Evolutionary conservation across 2,113 vertebrate genomes (phyloP).

Genomic region (Hirundichthys speculiger): DNA sequence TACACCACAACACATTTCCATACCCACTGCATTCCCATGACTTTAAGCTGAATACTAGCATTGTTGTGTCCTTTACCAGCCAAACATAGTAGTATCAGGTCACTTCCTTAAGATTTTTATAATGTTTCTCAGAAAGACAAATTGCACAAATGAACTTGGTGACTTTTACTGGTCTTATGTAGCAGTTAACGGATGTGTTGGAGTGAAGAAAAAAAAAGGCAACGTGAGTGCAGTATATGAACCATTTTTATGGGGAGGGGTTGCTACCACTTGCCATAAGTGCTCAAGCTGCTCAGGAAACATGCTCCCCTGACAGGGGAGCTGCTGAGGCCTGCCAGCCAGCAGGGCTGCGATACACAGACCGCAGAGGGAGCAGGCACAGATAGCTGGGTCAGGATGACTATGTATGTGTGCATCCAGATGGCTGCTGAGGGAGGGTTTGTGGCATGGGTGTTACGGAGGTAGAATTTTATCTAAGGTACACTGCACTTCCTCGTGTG

Average conservation of each 20-base stretch:
- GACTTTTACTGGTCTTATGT: slow-evolving; percentile 7
- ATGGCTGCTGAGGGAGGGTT: slow-evolving; percentile 30
- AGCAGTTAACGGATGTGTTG: slow-evolving; percentile 46
- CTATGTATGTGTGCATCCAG: slow-evolving; percentile 35
- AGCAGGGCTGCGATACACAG: slow-evolving; percentile 51
- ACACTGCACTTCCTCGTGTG: slow-evolving; percentile 74
- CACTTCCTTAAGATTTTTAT: neutral
- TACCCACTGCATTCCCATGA: slow-evolving; percentile 10
- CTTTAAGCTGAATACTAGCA: slow-evolving; percentile 34
- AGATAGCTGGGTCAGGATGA: slow-evolving; percentile 36
- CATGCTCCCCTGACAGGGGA: slow-evolving; percentile 34
- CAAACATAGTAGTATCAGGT: neutral
- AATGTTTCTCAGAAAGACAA: neutral
- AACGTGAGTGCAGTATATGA: slow-evolving; percentile 26
- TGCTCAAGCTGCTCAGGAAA: slow-evolving; percentile 78
- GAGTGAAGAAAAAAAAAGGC: slow-evolving; percentile 9
- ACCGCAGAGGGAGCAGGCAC: slow-evolving; percentile 50
- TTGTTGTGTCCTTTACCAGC: slow-evolving; percentile 28
- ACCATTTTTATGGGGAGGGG: slow-evolving; percentile 25
- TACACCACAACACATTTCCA: slow-evolving; percentile 34
- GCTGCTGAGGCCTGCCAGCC: slow-evolving; percentile 37
- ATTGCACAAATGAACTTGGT: neutral
- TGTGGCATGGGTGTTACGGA: slow-evolving; percentile 30
- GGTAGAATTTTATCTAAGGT: slow-evolving; percentile 70
- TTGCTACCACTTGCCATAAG: slow-evolving; percentile 66